Percentiles rank a stretch among this genome's conserved stretches.
phyloP scores from a whole-genome alignment of 2,113 vertebrate species.

The Crotalus horridus region DNA sequence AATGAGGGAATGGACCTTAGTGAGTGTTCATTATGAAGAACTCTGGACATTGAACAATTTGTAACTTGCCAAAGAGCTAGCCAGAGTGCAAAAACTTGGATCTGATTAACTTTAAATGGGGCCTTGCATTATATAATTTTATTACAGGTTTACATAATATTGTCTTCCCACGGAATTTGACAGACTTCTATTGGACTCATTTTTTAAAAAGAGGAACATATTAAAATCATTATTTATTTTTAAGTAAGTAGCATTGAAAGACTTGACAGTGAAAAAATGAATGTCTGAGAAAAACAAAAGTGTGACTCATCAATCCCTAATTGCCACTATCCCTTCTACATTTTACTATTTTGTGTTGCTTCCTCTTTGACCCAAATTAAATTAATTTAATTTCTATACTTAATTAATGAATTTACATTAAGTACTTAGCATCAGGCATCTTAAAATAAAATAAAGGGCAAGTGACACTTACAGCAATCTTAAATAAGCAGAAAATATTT shows the following conservation, averaged over 20 bases:
- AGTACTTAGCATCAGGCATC: background rate
- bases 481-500: background rate
- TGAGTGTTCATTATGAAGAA: background rate
- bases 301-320: background rate
- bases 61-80: background rate
- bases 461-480: background rate
- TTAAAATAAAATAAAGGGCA: background rate
- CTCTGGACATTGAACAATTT: background rate
- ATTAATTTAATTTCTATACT: background rate
- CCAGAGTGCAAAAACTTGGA: background rate
- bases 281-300: background rate
- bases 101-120: background rate
- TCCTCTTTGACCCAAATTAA: background rate
- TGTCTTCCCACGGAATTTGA: background rate
- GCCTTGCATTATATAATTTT: background rate
- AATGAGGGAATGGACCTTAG: background rate
- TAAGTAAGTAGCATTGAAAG: background rate
- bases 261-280: background rate
- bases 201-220: background rate
- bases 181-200: background rate
- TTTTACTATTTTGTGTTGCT: background rate
- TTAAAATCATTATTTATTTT: background rate
- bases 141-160: background rate
- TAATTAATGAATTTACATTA: background rate
- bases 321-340: background rate